These are phyloP conservation scores for Neosalanx taihuensis DNA, from an alignment of 2,797 vertebrate species.

Conservation along the genomic window DNA sequence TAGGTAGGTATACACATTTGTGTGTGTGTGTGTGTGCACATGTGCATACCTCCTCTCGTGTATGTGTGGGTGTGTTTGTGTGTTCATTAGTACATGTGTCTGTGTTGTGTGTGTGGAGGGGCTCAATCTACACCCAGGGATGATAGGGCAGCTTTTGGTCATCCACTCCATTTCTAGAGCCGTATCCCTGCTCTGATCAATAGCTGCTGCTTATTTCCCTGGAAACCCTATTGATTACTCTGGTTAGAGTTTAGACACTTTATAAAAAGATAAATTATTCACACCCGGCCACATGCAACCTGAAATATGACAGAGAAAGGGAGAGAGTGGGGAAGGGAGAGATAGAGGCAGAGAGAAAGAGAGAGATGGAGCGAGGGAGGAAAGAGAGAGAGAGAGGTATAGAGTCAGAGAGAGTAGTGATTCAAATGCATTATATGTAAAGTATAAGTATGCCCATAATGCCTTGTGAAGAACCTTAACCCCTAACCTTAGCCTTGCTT, in stretches of 20 bases:
- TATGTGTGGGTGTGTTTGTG: not conserved
- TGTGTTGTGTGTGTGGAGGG: not conserved
- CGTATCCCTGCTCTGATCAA: slow-evolving; percentile 11
- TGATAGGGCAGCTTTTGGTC: not conserved
- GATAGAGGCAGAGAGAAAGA: not conserved
- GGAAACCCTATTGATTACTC: slow-evolving; percentile 14
- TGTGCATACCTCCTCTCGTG: not conserved
- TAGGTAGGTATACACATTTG: not conserved
- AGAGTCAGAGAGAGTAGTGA: too few species aligned
- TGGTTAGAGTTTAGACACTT: slow-evolving; percentile 13
- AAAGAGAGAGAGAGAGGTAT: too few species aligned
- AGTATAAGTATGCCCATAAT: not conserved
- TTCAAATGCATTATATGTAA: not conserved
- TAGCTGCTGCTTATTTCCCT: slow-evolving; percentile 19
- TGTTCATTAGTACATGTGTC: not conserved
- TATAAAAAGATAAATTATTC: slow-evolving; percentile 13
- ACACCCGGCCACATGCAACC: not conserved
- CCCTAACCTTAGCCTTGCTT: not conserved
- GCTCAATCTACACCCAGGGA: slow-evolving; percentile 1
- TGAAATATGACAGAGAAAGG: not conserved
- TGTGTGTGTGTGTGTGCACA: not conserved
- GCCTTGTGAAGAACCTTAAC: not conserved
- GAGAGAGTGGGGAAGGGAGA: not conserved
- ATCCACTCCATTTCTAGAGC: not conserved
- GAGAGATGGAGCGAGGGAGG: not conserved